Base-by-base conservation (phyloP, 2,888 invertebrate species). In the Tachystola acroxantha region DNA sequence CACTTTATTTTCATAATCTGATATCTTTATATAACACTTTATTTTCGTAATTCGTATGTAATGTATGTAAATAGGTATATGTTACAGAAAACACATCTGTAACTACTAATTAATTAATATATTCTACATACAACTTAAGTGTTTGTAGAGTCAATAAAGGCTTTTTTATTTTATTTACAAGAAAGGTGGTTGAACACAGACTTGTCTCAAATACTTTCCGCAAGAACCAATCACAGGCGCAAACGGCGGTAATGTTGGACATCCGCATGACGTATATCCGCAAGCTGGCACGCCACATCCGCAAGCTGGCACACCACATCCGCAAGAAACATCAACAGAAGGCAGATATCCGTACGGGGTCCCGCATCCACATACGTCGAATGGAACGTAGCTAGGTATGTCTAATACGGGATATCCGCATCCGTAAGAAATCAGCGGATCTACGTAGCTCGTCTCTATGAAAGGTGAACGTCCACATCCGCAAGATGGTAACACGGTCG, bases 161-260 rank as follows among this genome's bases (percentile, higher is more conserved):
- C n/a, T n/a, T n/a, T n/a, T n/a, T n/a, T n/a, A n/a, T n/a, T n/a
- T n/a, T n/a, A 24, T 38, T 64, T 45, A 76, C 61, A 76, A 56
- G 49, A 63, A 78, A 0, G 79, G 79, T 0, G 78, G 79, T 14
- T 63, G 74, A 4, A 76, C 42, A n/a, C 64, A 61, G 0, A 75
- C 56, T 44, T 79, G 69, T 6, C 76, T 56, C 26, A 78, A 53
- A 48, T 69, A 72, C 40, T 70, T 65, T 0, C 53, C 41, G 11
- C 56, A 53, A 2, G 55, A 33, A n/a, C 36, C 58, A 3, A 60
- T 20, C 3, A 45, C 50, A 0, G 64, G 63, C 0, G 58, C 33
- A 0, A 53, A 40, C 0, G 57, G 54, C 0, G 60, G 58, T 3
- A 56, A 28, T 4, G 49, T 36, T 5, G 43, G 43, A 22, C 58